Evolutionary conservation across 2,113 vertebrate genomes (phyloP).

Genomic region (Gymnogyps californianus): DNA sequence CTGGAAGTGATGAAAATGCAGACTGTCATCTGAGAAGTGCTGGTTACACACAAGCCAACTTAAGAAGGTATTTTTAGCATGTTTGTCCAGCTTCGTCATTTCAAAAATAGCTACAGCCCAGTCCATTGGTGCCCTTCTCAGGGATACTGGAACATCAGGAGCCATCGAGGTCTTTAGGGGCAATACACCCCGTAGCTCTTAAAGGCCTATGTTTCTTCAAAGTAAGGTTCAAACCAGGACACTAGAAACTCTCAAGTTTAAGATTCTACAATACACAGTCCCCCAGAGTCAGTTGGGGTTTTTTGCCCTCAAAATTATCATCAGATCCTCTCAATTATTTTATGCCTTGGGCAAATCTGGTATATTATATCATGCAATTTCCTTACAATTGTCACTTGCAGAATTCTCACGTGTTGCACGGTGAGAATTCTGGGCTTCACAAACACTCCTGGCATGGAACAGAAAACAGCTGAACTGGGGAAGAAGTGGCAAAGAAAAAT

Average conservation of each 20-base stretch:
- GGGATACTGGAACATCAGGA: background rate
- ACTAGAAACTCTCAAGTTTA: background rate
- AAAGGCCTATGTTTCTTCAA: background rate
- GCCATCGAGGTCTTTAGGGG: background rate
- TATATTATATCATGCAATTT: background rate
- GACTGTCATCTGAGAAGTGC: background rate
- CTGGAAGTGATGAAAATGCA: constrained; percentile 35
- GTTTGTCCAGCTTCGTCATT: background rate
- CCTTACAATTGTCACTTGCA: background rate
- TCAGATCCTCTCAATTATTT: background rate
- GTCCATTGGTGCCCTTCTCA: background rate
- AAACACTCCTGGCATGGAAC: background rate
- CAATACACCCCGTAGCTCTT: background rate
- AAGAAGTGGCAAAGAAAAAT: background rate
- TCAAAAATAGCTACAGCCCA: background rate
- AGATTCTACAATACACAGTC: background rate
- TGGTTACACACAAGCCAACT: background rate
- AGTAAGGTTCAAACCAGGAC: background rate
- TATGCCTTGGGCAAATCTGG: constrained; percentile 9
- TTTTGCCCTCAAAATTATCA: background rate
- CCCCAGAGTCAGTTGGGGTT: background rate
- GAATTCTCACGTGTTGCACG: background rate
- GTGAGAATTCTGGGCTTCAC: background rate
- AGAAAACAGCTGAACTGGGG: background rate
- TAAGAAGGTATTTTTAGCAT: constrained; percentile 9